Base-by-base conservation (phyloP, 2,113 vertebrate species). In the Edolisoma coerulescens region DNA sequence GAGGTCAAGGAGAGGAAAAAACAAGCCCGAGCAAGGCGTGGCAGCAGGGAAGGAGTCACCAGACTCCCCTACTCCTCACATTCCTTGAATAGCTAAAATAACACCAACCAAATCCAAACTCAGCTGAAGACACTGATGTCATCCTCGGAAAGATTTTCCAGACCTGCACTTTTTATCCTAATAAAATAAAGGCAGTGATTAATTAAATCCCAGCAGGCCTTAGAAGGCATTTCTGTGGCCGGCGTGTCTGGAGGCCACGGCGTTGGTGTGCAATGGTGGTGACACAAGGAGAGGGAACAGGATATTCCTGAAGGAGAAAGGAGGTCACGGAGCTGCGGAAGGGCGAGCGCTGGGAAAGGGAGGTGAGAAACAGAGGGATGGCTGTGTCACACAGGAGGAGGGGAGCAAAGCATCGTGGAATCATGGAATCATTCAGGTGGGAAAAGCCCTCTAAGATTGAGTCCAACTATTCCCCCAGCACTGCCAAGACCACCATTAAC, bases 1-100 rank as follows among this genome's bases (percentile, higher is more conserved):
- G 23, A 93, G 93, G 90, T 93, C 91, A 88, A 80, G 84, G 61
- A 93, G 71, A 91, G 81, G 64, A 42, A 9, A 77, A 90, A 91
- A 47, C 59, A 64, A 93, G 75, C 79, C 71, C 1, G 2, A 90
- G 85, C 39, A 52, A 84, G 92, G 87, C 7, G 42, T 67, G 73
- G 93, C 8, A 0, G 70, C 64, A 50, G 45, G 24, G 67, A 77
- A 90, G 82, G 79, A 95, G 82, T 84, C 85, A 32, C 68, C 15
- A 49, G 54, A 52, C 90, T 91, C 68, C 56, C 20, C 52, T 54
- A 8, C 89, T 95, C 83, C 83, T 88, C 64, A 30, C 93, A 95
- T 96, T 95, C 93, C 47, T 92, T 47, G 80, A 74, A 96, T 96
- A 96, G 79, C 83, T 97, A 21, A 83, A 93, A 75, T 70, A 92